Base-by-base conservation (phyloP, 1,140 invertebrate species). In the Lordiphosa mommai region DNA sequence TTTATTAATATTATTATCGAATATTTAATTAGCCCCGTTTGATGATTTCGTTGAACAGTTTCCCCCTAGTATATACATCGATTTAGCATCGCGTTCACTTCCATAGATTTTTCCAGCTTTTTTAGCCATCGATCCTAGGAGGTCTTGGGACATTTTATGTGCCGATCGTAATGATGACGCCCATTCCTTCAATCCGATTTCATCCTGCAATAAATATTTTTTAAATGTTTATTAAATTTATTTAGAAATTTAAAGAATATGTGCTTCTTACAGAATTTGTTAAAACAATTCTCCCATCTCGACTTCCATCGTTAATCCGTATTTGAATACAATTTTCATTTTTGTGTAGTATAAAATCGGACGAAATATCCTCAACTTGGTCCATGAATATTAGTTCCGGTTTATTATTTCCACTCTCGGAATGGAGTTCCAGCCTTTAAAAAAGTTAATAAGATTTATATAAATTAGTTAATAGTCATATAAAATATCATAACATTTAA, bases 41-140 rank as follows among this genome's bases (percentile, higher is more conserved):
- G 87, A 65, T 36, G 64, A 71, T 68, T 88, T 88, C 61, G 86
- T 56, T 61, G 76, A 70, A 61, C 84, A 66, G 61, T 80, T 87
- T 38, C 61, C 77, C n/a, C 82, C 82, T 43, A 87, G 40, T 66
- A 88, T 80, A 51, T 72, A 86, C 64, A 88, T 68, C 23, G 87
- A 71, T 84, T 88, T 77, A 23, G 59, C 76, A 61, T 88, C 87
- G 44, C 87, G 64, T 67, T 88, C 93, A 34, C 97, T 97, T 36
- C 97, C 97, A 90, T 98, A 98, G 65, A 99, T 98, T 91, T 97
- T 98, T 38, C 96, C 96, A 32, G 97, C 97, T 90, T 99, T 99
- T 80, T 94, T 94, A n/a, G 96, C 96, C 95, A 98, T 98, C 27
- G 94, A 96, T 10, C 95, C 95, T 2, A 99, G 91, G 60, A 99